Evolutionary conservation across 1,140 invertebrate genomes (phyloP).

Genomic region (Acromyrmex echinatior): DNA sequence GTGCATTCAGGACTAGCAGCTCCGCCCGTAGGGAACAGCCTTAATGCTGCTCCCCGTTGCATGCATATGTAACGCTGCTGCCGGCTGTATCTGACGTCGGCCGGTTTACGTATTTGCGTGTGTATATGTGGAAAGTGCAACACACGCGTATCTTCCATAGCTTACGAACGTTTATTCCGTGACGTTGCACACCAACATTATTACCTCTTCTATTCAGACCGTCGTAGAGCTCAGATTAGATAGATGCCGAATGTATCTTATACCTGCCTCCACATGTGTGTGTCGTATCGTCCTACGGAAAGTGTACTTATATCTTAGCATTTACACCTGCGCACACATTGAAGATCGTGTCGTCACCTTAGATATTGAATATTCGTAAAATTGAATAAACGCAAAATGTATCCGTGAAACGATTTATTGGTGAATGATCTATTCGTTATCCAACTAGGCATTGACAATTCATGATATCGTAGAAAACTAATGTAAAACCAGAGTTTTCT

Average conservation of each 20-base stretch:
- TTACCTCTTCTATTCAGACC: constrained; percentile 63
- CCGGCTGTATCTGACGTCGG: neutral
- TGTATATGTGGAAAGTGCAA: neutral
- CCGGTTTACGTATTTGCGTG: neutral
- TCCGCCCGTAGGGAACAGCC: constrained; percentile 52
- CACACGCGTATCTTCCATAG: constrained; percentile 9
- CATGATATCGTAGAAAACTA: neutral
- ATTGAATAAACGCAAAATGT: neutral
- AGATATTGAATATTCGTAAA: neutral
- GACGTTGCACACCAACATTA: constrained; percentile 46
- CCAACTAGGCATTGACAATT: neutral
- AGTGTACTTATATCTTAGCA: neutral
- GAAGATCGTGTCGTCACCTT: neutral
- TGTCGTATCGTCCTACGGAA: neutral
- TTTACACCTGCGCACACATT: neutral
- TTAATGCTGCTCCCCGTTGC: constrained; percentile 56
- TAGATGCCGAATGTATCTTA: constrained; percentile 9
- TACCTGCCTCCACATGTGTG: neutral
- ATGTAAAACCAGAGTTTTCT: too few relatives aligned
- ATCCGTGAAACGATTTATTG: too few relatives aligned
- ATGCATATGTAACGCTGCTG: constrained; percentile 62
- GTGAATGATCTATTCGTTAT: neutral
- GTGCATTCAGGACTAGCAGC: constrained; percentile 65
- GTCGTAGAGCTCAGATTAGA: neutral
- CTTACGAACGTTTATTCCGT: constrained; percentile 46